These are phyloP conservation scores for Lepeophtheirus nordmannii DNA, from an alignment of 2,888 invertebrate genomes.

Conservation along the genomic window DNA sequence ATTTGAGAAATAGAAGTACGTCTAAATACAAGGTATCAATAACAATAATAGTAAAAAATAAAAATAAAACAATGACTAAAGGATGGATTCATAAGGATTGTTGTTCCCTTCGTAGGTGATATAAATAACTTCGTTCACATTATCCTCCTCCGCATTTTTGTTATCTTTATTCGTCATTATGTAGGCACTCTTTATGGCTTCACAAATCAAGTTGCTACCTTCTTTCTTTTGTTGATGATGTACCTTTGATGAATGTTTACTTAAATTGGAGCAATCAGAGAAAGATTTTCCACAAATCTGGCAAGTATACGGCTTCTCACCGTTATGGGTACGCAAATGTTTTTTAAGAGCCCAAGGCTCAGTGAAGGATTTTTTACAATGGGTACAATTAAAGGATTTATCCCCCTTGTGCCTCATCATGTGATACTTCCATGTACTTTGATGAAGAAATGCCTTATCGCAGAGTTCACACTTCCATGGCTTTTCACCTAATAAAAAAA, in stretches of 20 bases:
- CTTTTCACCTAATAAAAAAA: not conserved
- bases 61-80: too few relatives aligned
- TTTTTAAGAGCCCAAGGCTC: slow-evolving; percentile 49
- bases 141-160: not conserved
- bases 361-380: slow-evolving; percentile 45
- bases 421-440: slow-evolving; percentile 18
- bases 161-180: not conserved
- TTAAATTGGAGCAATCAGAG: slow-evolving; percentile 58
- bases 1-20: too few relatives aligned
- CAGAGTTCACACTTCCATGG: slow-evolving; percentile 19
- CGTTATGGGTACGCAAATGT: slow-evolving; percentile 48
- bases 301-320: slow-evolving; percentile 53
- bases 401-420: slow-evolving; percentile 41
- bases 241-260: slow-evolving; percentile 39
- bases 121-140: not conserved
- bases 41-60: too few relatives aligned
- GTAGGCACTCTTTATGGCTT: not conserved
- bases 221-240: not conserved
- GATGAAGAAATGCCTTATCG: slow-evolving; percentile 7
- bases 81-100: not conserved
- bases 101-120: not conserved
- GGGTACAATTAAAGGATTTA: slow-evolving; percentile 46
- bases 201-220: not conserved
- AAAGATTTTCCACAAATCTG: slow-evolving; percentile 54
- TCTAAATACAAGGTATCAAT: too few relatives aligned